These are phyloP conservation scores for Willowsia nigromaculata DNA, from an alignment of 2,888 invertebrate genomes.

Conservation along the genomic window DNA sequence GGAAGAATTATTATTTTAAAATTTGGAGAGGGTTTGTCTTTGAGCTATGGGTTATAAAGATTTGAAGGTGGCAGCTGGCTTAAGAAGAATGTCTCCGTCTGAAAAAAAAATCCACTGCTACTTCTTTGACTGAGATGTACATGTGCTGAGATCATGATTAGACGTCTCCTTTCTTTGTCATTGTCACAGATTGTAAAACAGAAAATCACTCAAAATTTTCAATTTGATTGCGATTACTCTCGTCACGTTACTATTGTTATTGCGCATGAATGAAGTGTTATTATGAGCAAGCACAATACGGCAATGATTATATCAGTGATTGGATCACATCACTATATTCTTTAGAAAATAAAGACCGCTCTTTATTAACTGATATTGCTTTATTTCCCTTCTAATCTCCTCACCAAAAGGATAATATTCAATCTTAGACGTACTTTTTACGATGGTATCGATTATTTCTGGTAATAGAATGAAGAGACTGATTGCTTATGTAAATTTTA, in stretches of 20 bases:
- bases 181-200: neutral
- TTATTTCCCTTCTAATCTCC: no score
- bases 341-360: neutral
- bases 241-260: neutral
- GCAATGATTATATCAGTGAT: slow-evolving; percentile 1
- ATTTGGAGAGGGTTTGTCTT: no score
- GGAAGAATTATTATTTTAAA: no score
- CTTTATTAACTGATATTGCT: neutral
- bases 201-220: neutral
- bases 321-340: slow-evolving; percentile 8
- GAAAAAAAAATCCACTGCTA: neutral
- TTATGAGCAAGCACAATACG: neutral
- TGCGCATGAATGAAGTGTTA: no score
- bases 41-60: no score
- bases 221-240: neutral
- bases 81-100: neutral
- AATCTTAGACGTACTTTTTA: no score
- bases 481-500: neutral
- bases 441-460: neutral
- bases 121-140: neutral
- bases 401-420: no score
- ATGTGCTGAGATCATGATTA: neutral
- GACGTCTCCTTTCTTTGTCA: neutral
- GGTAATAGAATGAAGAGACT: neutral
- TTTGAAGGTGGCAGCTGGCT: neutral